phyloP scores from a whole-genome alignment of 2,888 invertebrate species.

The Nemotelus pantherinus region DNA sequence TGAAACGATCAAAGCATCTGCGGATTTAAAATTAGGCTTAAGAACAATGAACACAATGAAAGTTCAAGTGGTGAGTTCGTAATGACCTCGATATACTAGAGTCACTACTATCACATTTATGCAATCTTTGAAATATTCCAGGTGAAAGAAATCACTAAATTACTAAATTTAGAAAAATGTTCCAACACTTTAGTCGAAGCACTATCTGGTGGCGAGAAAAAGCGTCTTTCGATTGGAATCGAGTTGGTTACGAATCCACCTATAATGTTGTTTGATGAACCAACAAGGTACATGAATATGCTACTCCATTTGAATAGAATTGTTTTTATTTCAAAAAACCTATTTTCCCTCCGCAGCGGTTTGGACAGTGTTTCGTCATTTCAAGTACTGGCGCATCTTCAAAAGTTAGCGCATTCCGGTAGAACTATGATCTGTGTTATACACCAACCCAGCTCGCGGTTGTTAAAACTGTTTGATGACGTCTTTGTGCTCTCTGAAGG shows the following conservation, averaged over 20 bases:
- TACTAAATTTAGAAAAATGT: slow-evolving; percentile 75
- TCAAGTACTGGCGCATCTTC: slow-evolving; percentile 81
- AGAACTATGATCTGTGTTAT: slow-evolving; percentile 87
- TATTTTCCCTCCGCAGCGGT: slow-evolving; percentile 69
- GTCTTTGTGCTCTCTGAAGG: slow-evolving; percentile 83
- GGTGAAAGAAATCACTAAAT: slow-evolving; percentile 81
- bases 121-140: slow-evolving; percentile 60
- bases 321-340: slow-evolving; percentile 62
- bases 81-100: neutral
- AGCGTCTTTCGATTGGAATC: slow-evolving; percentile 87
- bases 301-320: neutral
- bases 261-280: slow-evolving; percentile 94
- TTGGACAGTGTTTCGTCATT: slow-evolving; percentile 83
- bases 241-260: slow-evolving; percentile 92
- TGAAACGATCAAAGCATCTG: slow-evolving; percentile 85
- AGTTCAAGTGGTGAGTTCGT: slow-evolving; percentile 70
- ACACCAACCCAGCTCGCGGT: slow-evolving; percentile 88
- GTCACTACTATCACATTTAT: neutral
- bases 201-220: slow-evolving; percentile 89
- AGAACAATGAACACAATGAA: slow-evolving; percentile 71
- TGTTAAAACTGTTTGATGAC: slow-evolving; percentile 88
- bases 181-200: slow-evolving; percentile 73
- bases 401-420: slow-evolving; percentile 81
- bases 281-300: slow-evolving; percentile 75
- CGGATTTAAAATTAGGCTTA: slow-evolving; percentile 82